Evolutionary conservation across 2,113 vertebrate genomes (phyloP).

Genomic region (Panthera uncia): DNA sequence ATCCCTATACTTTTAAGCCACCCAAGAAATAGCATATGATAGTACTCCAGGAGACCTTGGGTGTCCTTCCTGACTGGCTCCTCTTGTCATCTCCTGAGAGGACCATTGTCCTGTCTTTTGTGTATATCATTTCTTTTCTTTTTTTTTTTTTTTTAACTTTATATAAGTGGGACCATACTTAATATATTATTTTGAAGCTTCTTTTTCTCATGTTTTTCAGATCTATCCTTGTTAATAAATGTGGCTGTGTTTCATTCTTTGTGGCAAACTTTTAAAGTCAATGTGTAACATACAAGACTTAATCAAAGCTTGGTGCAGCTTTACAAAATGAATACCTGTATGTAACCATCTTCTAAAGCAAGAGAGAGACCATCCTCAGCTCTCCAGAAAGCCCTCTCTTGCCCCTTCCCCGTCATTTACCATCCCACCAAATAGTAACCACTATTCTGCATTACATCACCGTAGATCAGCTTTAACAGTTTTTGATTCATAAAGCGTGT

Average conservation of each 20-base stretch:
- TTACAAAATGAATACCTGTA: neutral
- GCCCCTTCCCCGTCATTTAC: neutral
- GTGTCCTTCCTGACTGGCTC: neutral
- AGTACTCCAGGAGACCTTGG: neutral
- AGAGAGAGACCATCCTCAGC: neutral
- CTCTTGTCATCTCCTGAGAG: neutral
- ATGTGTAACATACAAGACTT: neutral
- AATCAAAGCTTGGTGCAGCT: neutral
- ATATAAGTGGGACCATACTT: neutral
- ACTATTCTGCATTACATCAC: neutral
- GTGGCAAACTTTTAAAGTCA: neutral
- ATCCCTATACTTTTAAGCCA: neutral
- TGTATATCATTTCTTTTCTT: neutral
- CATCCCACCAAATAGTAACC: too few relatives aligned
- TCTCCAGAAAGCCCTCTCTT: neutral
- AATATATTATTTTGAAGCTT: conserved; percentile 19
- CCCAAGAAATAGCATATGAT: neutral
- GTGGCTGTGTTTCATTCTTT: neutral
- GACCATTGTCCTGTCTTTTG: neutral
- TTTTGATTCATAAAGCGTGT: neutral
- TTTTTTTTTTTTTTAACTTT: neutral
- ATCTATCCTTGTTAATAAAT: conserved; percentile 2
- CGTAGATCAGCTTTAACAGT: neutral
- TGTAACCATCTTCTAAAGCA: neutral
- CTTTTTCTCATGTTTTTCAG: conserved; percentile 31